Conservation (phyloP, 2,888 invertebrate genomes). For the Tipula helvola region DNA sequence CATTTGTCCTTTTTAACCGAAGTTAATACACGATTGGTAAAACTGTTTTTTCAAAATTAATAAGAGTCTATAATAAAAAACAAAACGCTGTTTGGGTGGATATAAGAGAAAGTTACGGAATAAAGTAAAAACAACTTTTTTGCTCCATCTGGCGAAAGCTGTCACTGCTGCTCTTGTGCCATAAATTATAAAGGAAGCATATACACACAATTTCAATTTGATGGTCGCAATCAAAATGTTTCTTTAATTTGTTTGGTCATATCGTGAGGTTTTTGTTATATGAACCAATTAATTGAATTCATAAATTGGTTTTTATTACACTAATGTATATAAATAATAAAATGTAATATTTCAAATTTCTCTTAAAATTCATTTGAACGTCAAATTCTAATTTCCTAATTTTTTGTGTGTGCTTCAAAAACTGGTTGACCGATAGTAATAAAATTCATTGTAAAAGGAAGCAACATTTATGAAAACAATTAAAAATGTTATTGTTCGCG, state of each 20-base stretch:
- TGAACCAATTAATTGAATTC: background rate
- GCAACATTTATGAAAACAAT: background rate
- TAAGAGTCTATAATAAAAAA: too few relatives aligned
- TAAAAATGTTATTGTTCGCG: background rate
- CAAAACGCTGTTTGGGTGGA: too few relatives aligned
- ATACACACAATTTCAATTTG: background rate
- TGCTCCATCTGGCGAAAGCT: too few relatives aligned
- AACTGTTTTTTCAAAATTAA: too few relatives aligned
- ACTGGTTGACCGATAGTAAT: background rate
- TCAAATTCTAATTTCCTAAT: background rate
- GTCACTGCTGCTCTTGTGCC: background rate
- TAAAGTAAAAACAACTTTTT: too few relatives aligned
- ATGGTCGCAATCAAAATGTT: background rate
- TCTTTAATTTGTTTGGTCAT: background rate
- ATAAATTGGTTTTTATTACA: background rate
- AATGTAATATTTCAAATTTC: background rate
- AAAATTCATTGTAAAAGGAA: background rate
- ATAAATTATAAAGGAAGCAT: background rate
- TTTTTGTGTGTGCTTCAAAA: background rate
- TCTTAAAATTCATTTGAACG: background rate
- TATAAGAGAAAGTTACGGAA: too few relatives aligned
- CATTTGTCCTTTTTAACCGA: too few relatives aligned
- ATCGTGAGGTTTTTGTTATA: background rate
- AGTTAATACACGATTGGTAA: too few relatives aligned
- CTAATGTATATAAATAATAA: background rate